Evolutionary conservation across 2,113 vertebrate species (phyloP).

Genomic region (Ctenodactylus gundi): DNA sequence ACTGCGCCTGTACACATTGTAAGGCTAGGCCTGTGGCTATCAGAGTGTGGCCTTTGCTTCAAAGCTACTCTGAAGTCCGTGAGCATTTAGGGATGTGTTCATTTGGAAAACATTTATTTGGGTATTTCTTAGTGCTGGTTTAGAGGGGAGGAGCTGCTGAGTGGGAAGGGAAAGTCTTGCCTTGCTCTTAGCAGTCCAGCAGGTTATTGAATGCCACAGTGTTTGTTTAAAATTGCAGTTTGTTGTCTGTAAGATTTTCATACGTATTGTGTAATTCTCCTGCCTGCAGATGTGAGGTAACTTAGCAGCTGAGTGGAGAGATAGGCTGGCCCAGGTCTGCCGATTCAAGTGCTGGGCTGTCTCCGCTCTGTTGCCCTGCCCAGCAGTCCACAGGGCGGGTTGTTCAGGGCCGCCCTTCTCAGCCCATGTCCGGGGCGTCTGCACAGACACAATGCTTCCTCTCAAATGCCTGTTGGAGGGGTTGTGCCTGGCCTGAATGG

Average conservation of each 20-base stretch:
- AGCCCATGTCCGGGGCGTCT: neutral
- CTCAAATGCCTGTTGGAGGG: neutral
- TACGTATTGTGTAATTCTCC: neutral
- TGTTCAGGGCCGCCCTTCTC: neutral
- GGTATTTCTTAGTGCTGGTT: neutral
- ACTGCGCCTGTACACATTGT: no score
- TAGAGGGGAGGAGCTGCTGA: neutral
- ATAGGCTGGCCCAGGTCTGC: neutral
- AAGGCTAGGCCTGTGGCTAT: neutral
- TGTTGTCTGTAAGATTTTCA: neutral
- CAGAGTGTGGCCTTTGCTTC: neutral
- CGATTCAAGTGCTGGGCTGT: neutral
- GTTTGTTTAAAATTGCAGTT: neutral
- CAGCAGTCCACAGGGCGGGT: neutral
- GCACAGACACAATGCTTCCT: neutral
- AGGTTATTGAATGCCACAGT: neutral
- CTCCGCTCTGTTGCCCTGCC: neutral
- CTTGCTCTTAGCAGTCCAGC: neutral
- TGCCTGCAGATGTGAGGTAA: neutral
- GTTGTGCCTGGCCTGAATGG: neutral
- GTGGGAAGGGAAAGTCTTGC: neutral
- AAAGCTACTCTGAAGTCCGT: neutral
- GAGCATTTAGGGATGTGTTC: neutral
- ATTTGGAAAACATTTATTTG: neutral
- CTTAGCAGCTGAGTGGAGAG: neutral